Conservation (phyloP, 2,888 invertebrate species). For the Agrotis puta region DNA sequence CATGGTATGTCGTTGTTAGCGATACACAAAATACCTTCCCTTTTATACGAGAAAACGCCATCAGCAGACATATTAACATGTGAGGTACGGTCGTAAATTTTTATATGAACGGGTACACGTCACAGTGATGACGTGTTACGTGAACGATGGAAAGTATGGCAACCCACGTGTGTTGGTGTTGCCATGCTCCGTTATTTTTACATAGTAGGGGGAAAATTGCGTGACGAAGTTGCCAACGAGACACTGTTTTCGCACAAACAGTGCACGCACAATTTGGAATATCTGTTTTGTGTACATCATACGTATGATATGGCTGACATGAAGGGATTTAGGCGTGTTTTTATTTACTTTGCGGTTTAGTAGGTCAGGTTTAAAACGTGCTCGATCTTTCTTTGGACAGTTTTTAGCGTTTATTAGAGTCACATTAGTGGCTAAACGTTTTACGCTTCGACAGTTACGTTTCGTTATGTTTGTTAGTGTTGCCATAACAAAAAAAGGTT, state of each 20-base stretch:
- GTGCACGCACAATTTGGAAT: conserved; percentile 80
- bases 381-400: conserved; percentile 32
- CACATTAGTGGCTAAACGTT: conserved; percentile 42
- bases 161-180: conserved; percentile 55
- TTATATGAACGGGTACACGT: conserved; percentile 81
- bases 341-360: conserved; percentile 50
- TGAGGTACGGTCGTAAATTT: conserved; percentile 82
- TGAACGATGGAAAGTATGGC: conserved; percentile 72
- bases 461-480: conserved; percentile 29
- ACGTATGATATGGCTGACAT: conserved; percentile 67
- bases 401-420: conserved; percentile 42
- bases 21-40: conserved; percentile 58
- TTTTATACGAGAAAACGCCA: conserved; percentile 54
- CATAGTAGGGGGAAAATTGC: conserved; percentile 77
- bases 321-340: conserved; percentile 55
- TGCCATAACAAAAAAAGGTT: conserved; percentile 9
- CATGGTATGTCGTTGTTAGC: conserved; percentile 51
- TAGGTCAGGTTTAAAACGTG: conserved; percentile 52
- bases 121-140: conserved; percentile 74
- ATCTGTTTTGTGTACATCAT: conserved; percentile 73
- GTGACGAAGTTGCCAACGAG: conserved; percentile 79
- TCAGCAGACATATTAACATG: conserved; percentile 75
- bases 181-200: conserved; percentile 70
- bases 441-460: conserved; percentile 38
- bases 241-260: conserved; percentile 73